Percentiles rank a stretch among this genome's conserved stretches.
Evolutionary conservation across 2,888 invertebrate species (phyloP).

Genomic region (Labia minor): DNA sequence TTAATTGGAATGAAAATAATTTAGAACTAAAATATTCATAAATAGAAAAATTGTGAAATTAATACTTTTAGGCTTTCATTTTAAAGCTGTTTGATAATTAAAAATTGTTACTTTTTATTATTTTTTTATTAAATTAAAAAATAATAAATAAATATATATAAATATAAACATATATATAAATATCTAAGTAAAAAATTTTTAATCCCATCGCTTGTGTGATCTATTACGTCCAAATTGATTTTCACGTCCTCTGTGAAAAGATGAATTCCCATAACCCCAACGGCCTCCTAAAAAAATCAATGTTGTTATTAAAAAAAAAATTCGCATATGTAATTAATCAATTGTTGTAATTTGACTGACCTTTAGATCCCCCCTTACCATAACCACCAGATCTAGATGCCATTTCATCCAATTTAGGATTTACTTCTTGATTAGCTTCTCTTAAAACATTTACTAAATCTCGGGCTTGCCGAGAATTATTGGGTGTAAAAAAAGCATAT

Average conservation of each 20-base stretch:
- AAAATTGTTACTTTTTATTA: no score
- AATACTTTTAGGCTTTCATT: no score
- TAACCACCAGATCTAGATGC: constrained; percentile 52
- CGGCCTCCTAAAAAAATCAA: constrained; percentile 14
- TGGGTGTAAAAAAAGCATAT: constrained; percentile 88
- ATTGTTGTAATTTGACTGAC: constrained; percentile 30
- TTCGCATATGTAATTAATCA: no score
- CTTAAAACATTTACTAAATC: constrained; percentile 77
- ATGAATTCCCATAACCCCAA: constrained; percentile 18
- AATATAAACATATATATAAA: no score
- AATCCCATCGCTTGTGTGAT: constrained; percentile 17
- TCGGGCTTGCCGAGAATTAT: constrained; percentile 76
- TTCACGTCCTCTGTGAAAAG: constrained; percentile 16
- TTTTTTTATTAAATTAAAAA: no score
- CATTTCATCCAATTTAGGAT: constrained; percentile 74
- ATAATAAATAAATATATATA: no score
- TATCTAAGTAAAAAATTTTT: not conserved
- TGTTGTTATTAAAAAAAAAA: no score
- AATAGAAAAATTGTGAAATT: no score
- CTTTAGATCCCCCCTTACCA: constrained; percentile 45
- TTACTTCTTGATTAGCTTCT: constrained; percentile 84
- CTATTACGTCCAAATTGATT: constrained; percentile 14
- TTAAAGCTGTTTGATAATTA: no score
- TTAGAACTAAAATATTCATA: no score
- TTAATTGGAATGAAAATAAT: no score